A percentile compares a stretch with the other conserved stretches of the same genome.
Conservation (phyloP, 2,888 invertebrate genomes). For the Agrotis segetum region DNA sequence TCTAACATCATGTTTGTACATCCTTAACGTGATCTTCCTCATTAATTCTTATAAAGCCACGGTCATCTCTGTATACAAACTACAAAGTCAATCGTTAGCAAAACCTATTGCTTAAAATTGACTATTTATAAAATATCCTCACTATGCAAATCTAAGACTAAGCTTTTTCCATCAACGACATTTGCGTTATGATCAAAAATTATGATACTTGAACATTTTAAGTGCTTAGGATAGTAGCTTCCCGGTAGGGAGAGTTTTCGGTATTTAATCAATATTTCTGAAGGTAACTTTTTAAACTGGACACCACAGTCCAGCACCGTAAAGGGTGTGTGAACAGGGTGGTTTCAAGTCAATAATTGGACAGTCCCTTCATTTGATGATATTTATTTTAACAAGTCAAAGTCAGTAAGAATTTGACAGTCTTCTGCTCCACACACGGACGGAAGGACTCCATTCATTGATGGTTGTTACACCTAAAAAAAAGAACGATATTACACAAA, state of each 20-base stretch:
- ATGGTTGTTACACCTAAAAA: too few relatives aligned
- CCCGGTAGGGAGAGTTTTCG: neutral
- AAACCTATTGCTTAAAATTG: slow-evolving; percentile 31
- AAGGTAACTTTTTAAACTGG: neutral
- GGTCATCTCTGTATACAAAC: slow-evolving; percentile 8
- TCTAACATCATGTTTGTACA: slow-evolving; percentile 6
- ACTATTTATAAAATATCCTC: slow-evolving; percentile 5
- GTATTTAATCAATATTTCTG: neutral
- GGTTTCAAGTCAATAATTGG: too few relatives aligned
- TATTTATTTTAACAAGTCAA: too few relatives aligned
- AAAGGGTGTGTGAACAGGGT: too few relatives aligned
- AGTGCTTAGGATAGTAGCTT: neutral
- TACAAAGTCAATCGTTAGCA: slow-evolving; percentile 19
- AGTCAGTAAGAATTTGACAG: too few relatives aligned
- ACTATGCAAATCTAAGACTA: slow-evolving; percentile 21
- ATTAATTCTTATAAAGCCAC: slow-evolving; percentile 3
- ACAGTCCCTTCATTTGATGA: too few relatives aligned
- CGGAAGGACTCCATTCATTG: too few relatives aligned
- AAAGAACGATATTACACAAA: too few relatives aligned
- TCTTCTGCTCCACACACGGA: too few relatives aligned
- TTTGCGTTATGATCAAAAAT: neutral
- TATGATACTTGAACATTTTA: neutral
- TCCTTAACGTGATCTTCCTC: slow-evolving; percentile 2
- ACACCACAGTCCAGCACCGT: too few relatives aligned
- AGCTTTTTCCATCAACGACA: neutral